phyloP scores from a whole-genome alignment of 53 echinoderm and acorn worm species.

The Arbacia lixula region DNA sequence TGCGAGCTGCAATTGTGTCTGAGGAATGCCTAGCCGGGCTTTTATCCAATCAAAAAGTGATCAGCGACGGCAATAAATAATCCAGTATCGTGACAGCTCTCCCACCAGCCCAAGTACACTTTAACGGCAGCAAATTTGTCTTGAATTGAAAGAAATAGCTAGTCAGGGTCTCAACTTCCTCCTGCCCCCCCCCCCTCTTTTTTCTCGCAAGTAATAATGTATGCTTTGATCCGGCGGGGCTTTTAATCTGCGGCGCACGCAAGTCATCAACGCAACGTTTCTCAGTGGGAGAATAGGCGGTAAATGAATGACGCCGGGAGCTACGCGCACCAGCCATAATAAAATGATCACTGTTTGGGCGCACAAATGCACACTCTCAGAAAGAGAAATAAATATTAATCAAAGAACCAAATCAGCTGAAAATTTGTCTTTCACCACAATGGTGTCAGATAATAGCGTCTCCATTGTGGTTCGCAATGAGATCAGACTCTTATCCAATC shows the following conservation, averaged over 20 bases:
- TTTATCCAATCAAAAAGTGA: conserved; percentile 37
- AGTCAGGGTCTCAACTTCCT: too few relatives aligned
- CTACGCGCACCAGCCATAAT: neutral
- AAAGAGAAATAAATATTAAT: conserved; percentile 41
- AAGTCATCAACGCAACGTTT: conserved; percentile 4
- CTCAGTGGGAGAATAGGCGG: neutral
- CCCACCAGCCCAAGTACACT: conserved; percentile 1
- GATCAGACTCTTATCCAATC: conserved; percentile 16
- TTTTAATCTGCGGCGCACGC: conserved; percentile 17
- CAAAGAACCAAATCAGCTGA: conserved; percentile 30
- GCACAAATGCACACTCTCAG: conserved; percentile 25
- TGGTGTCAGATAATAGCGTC: neutral
- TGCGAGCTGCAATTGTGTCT: conserved; percentile 18
- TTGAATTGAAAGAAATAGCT: conserved; percentile 21
- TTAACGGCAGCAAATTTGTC: conserved; percentile 8
- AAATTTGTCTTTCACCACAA: neutral
- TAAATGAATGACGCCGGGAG: conserved; percentile 13
- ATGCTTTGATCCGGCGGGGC: neutral
- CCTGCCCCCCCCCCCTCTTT: conserved; percentile 15
- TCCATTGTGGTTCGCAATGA: conserved; percentile 1
- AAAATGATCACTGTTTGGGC: conserved; percentile 1
- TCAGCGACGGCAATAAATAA: conserved; percentile 16
- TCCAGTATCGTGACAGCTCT: conserved; percentile 32
- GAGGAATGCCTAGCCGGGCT: conserved; percentile 4
- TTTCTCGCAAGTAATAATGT: conserved; percentile 12